Conservation (phyloP, 2,888 invertebrate species). For the Acrobeloides nanus region DNA sequence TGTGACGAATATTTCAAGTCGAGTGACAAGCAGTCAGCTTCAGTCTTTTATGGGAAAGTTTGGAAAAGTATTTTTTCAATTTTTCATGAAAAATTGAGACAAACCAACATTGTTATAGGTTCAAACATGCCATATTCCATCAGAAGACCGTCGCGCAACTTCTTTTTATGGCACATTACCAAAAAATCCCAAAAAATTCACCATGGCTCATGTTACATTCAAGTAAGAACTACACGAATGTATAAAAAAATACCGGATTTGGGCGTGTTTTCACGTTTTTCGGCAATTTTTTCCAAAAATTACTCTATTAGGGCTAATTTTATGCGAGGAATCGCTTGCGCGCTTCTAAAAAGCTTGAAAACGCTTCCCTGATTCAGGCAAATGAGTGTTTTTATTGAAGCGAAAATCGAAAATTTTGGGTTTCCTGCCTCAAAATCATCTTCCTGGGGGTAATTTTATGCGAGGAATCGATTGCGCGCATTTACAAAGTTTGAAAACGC, state of each 20-base stretch:
- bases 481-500: too few species aligned
- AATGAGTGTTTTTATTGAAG: too few species aligned
- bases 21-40: constrained; percentile 48
- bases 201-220: constrained; percentile 44
- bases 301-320: too few species aligned
- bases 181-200: constrained; percentile 39
- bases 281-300: neutral
- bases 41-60: constrained; percentile 52
- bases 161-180: constrained; percentile 43
- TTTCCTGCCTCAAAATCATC: too few species aligned
- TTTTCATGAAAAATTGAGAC: neutral
- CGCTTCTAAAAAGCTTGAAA: neutral
- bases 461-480: too few species aligned
- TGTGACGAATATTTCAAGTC: constrained; percentile 47
- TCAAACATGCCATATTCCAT: constrained; percentile 41
- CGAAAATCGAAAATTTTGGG: too few species aligned
- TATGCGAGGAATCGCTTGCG: too few species aligned
- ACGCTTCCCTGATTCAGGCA: too few species aligned
- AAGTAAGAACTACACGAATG: constrained; percentile 26
- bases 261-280: too few species aligned
- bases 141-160: constrained; percentile 32
- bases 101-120: constrained; percentile 17
- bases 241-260: too few species aligned
- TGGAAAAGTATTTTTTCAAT: constrained; percentile 37
- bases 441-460: too few species aligned